Conservation (phyloP, 1,140 invertebrate species). For the Lethocerus indicus region DNA sequence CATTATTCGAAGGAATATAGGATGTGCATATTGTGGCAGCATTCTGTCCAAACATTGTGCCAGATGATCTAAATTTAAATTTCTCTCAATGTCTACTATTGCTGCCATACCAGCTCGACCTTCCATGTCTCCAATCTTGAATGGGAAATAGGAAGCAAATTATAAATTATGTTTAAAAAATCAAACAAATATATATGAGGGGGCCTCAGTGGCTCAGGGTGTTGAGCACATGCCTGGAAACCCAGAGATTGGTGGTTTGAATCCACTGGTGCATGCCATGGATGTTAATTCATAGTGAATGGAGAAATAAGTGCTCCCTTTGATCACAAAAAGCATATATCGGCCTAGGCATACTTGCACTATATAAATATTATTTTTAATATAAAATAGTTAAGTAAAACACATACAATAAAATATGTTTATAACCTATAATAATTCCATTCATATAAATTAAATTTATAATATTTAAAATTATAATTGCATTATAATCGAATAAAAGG, state of each 20-base stretch:
- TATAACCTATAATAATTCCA: no score
- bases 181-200: no score
- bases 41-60: slow-evolving; percentile 40
- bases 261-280: no score
- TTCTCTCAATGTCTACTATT: slow-evolving; percentile 56
- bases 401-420: neutral
- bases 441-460: neutral
- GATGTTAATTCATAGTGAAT: no score
- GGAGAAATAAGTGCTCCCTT: no score
- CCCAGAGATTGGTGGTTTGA: no score
- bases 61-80: slow-evolving; percentile 46
- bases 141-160: slow-evolving; percentile 16
- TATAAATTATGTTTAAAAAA: no score
- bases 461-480: neutral
- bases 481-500: neutral
- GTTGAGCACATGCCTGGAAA: no score
- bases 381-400: neutral
- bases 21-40: slow-evolving; percentile 70
- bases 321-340: no score
- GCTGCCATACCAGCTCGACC: slow-evolving; percentile 92
- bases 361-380: no score
- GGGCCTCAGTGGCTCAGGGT: no score
- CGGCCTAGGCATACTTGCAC: no score
- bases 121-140: slow-evolving; percentile 61
- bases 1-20: slow-evolving; percentile 74